Conservation (phyloP, 2,888 invertebrate genomes). For the Acanthosepion esculentum region DNA sequence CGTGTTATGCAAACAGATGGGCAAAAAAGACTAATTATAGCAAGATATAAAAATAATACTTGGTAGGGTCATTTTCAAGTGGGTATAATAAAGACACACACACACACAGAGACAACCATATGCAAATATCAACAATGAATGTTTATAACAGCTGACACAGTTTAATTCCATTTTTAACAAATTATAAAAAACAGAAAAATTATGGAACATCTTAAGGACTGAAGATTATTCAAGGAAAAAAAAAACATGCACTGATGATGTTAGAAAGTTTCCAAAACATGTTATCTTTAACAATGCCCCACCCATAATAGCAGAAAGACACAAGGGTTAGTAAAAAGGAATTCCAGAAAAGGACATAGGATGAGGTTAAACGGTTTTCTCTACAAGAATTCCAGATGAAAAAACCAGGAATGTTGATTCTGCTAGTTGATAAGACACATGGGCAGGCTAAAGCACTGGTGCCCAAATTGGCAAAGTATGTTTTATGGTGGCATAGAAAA, state of each 20-base stretch:
- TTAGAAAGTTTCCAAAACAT: neutral
- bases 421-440: neutral
- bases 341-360: neutral
- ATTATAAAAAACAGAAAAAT: neutral
- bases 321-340: neutral
- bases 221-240: conserved; percentile 25
- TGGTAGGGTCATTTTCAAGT: neutral
- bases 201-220: neutral
- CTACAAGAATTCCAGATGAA: neutral
- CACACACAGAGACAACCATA: too few species aligned
- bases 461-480: neutral
- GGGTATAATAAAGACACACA: neutral
- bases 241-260: conserved; percentile 24
- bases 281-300: conserved; percentile 20
- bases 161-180: neutral
- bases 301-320: neutral
- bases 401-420: conserved; percentile 20
- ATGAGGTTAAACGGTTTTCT: neutral
- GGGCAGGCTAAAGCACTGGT: neutral
- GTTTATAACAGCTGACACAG: neutral
- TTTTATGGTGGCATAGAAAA: neutral
- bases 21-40: too few species aligned
- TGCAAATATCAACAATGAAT: neutral
- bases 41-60: too few species aligned
- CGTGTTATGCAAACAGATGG: too few species aligned